Conservation (phyloP, 1,140 invertebrate species). For the Neelides sp. region DNA sequence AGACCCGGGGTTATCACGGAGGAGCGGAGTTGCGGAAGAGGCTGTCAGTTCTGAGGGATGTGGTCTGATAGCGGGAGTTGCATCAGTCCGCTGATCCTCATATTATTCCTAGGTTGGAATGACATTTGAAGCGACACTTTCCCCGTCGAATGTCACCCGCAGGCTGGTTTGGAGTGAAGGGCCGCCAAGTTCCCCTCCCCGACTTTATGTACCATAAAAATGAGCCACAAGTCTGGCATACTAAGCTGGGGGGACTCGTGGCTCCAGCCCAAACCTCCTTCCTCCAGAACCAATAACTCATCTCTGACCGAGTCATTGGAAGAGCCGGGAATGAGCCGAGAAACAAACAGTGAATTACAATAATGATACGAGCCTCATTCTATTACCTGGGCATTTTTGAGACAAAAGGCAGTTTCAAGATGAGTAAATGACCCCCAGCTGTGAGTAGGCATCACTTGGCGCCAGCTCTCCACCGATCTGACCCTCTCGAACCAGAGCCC, state of each 20-base stretch:
- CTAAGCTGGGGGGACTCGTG: too few relatives aligned
- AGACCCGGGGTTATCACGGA: too few relatives aligned
- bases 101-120: constrained; percentile 19
- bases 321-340: constrained; percentile 6
- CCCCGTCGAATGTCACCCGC: constrained; percentile 28
- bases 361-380: constrained; percentile 31
- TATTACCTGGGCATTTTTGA: constrained; percentile 31
- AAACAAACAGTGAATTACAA: constrained; percentile 31
- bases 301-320: constrained; percentile 1
- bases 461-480: constrained; percentile 29
- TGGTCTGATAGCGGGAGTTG: background rate
- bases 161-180: constrained; percentile 19
- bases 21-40: constrained; percentile 3
- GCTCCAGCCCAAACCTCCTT: too few relatives aligned
- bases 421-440: constrained; percentile 31
- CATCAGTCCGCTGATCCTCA: constrained; percentile 13
- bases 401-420: constrained; percentile 31
- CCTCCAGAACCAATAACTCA: too few relatives aligned
- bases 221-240: constrained; percentile 17
- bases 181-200: background rate
- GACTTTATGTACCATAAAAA: constrained; percentile 19
- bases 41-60: constrained; percentile 10
- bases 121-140: constrained; percentile 31
- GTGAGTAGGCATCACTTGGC: constrained; percentile 30
- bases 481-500: constrained; percentile 21